Base-by-base conservation (phyloP, 1,140 invertebrate genomes). In the Idris sp. region DNA sequence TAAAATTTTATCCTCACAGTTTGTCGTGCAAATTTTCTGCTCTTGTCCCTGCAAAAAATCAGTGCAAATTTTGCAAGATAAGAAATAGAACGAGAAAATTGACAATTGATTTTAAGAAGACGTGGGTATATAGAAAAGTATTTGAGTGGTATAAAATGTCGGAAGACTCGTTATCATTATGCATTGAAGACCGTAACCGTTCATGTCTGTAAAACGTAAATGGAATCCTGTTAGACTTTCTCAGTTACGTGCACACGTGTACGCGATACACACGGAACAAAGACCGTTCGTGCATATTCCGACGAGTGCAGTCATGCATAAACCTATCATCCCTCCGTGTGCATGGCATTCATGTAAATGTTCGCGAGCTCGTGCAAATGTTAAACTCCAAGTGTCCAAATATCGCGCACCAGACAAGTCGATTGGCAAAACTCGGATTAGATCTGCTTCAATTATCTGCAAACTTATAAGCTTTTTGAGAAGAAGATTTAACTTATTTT, bases 251-350 rank as follows among this genome's bases (percentile, higher is more conserved):
- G 53, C 58, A 73, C 53, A 65, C 69, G 59, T 73, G 59, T 59
- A 53, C 69, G n/a, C n/a, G 30, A 43, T 65, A 56, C 59, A 73
- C 46, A 41, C 38, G 59, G 31, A 73, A 73, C 69, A 65, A 73
- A 73, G 69, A 43, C 51, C 18, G 56, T 31, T 68, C 72, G 62
- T 68, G 56, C 62, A 68, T 74, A 74, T 74, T 68, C 56, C 62
- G 54, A 56, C 48, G 72, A 74, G 56, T 74, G 72, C 72, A 62
- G 62, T 74, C 62, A 74, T 68, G 62, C 72, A 68, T 74, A 74
- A 74, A 68, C 56, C 58, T 59, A 75, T 69, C 64, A 65, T 75
- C 65, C 64, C 64, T 68, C 51, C 62, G 56, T 44, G 64, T 58
- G 64, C 64, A 75, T 54, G 31, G 43, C 58, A 53, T 69, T 75